Base-by-base conservation (phyloP, 1,140 invertebrate species). In the Papilio dardanus region DNA sequence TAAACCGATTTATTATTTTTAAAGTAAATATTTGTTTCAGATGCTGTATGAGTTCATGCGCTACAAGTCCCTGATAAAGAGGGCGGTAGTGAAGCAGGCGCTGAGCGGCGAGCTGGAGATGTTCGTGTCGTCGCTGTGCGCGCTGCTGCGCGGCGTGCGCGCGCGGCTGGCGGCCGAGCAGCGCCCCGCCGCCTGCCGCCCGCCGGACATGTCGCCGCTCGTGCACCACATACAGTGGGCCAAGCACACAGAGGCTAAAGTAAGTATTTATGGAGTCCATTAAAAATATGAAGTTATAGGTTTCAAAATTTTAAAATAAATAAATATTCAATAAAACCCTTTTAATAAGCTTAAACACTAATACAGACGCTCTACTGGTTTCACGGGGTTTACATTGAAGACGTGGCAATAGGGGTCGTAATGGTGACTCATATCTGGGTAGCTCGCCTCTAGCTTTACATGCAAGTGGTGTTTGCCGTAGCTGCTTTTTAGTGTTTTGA, bases 101-200 rank as follows among this genome's bases (percentile, higher is more conserved):
- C 94, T 99, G 42, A 95, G 95, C 54, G 95, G 95, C 12, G 98
- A 99, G 90, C 94, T 98, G 8, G 97, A 99, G 87, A 95, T 96
- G 30, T 94, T 99, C 30, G 93, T 99, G n/a, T 95, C 96, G n/a
- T 96, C 97, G 21, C 92, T 98, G n/a, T 93, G 95, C 14, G 95
- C 97, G 37, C 88, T 96, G 74, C 68, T 95, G 71, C 93, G 94
- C 75, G 89, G 86, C 3, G 87, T 93, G 79, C 86, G 87, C 33
- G 81, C 21, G 33, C 88, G 93, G 65, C 81, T 94, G 65, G 92
- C 94, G 65, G 94, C 94, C 77, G 92, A 92, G 3, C 80, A 80
- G 2, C 83, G 88, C 24, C 88, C 90, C 4, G 83, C 87, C 74
- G 89, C 90, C 88, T 86, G 88, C 68, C 86, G 86, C 76, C 86